Evolutionary conservation across 2,113 vertebrate species (phyloP), one percentile per base, ranked within the genome.

Genomic region (Tychaedon coryphoeus): DNA sequence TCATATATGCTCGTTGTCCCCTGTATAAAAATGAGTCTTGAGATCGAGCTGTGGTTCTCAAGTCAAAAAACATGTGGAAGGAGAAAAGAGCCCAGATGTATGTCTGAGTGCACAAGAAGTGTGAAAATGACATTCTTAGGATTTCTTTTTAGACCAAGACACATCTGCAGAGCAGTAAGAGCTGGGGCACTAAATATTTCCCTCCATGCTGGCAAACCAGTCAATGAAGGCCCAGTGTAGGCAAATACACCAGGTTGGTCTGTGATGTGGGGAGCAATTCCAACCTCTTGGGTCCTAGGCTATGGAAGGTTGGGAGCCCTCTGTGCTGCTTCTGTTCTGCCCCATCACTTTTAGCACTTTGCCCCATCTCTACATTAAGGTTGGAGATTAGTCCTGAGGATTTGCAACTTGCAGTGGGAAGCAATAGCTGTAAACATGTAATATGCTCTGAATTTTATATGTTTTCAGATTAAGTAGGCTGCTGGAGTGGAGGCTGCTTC

Each of bases 191-290:
- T 73, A 38, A 34, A 24, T 65, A 28, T 83, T 65, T 62, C 26
- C 45, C 26, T 71, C 45, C 16, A 4, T 1, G 1, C 5, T 25
- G n/a, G 15, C 23, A 80, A 69, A 56, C 19, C 16, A 45, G 19
- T 11, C 4, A 17, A 8, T 48, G 28, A 69, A 82, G 14, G 26
- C 50, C 10, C 54, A 24, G 2, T 0, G 0, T 24, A 14, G 43
- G 12, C 7, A 70, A 73, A 48, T 20, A 9, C 28, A 26, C 14
- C 5, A 5, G 19, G 33, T 25, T 2, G 5, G 60, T 73, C 40
- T 88, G 38, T 73, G 34, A 36, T 56, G 33, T n/a, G 8, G 38
- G 26, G 29, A 77, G n/a, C 11, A 56, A 57, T 60, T 75, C 31
- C 31, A 61, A 0, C 8, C 31, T 79, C 36, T 51, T 60, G 19